Evolutionary conservation across 2,113 vertebrate species (phyloP).

Genomic region (Lagenorhynchus albirostris): DNA sequence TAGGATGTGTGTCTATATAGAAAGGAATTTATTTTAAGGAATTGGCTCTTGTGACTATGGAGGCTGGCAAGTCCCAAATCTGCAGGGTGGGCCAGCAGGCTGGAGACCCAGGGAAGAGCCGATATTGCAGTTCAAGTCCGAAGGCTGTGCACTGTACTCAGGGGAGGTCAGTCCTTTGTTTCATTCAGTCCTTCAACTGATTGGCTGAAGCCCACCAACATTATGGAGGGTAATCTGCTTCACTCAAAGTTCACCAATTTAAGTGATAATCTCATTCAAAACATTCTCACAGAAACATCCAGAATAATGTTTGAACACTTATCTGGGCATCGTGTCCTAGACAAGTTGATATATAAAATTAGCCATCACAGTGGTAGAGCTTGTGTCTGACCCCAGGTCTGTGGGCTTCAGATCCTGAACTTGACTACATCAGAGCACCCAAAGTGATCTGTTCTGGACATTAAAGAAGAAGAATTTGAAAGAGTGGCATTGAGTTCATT

Average conservation of each 20-base stretch:
- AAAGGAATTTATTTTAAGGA: neutral
- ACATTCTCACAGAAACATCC: neutral
- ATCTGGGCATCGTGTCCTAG: neutral
- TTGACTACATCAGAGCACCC: neutral
- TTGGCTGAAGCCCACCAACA: neutral
- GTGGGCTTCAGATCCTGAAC: neutral
- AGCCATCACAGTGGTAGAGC: neutral
- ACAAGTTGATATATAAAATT: neutral
- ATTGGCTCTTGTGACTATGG: neutral
- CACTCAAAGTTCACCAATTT: neutral
- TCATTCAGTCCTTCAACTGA: neutral
- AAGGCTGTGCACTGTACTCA: neutral
- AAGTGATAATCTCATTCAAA: neutral
- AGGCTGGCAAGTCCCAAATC: neutral
- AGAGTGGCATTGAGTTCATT: neutral
- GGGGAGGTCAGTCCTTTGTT: neutral
- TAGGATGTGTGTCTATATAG: neutral
- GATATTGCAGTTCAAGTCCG: neutral
- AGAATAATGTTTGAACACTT: neutral
- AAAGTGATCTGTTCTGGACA: neutral
- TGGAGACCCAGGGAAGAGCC: neutral
- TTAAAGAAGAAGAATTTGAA: neutral
- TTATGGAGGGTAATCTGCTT: neutral
- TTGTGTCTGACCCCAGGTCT: neutral
- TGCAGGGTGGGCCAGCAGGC: neutral